These are phyloP conservation scores for Listronotus bonariensis DNA, from an alignment of 1,140 invertebrate species.

Conservation along the genomic window DNA sequence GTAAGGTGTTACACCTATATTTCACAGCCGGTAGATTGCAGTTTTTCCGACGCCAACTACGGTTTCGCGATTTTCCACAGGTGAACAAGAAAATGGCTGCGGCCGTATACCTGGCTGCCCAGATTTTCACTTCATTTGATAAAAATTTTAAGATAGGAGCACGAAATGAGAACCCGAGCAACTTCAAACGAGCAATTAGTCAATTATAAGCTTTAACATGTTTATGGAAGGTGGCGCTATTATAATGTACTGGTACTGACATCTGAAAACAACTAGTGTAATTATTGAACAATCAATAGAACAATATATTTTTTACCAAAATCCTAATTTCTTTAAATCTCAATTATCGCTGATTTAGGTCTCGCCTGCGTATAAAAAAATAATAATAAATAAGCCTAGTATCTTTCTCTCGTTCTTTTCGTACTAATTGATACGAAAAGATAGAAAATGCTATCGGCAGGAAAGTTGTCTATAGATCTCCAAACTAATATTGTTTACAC, in stretches of 20 bases:
- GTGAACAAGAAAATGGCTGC: conserved; percentile 51
- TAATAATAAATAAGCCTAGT: no score
- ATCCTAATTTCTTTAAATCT: no score
- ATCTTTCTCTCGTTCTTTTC: no score
- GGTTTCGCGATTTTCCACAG: conserved; percentile 26
- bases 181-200: conserved; percentile 7
- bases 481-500: no score
- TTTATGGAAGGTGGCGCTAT: neutral
- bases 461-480: no score
- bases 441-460: no score
- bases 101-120: conserved; percentile 35
- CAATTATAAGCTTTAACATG: neutral
- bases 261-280: no score
- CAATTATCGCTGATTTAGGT: no score
- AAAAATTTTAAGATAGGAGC: conserved; percentile 26
- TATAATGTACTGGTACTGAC: neutral
- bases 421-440: no score
- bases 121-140: conserved; percentile 50
- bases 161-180: conserved; percentile 15
- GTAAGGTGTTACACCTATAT: conserved; percentile 23
- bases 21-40: conserved; percentile 30
- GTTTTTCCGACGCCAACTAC: neutral
- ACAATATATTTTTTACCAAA: no score
- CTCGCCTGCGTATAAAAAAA: no score
- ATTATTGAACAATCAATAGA: no score